Conservation (phyloP, 2,888 invertebrate genomes). For the Lottia gigantea region DNA sequence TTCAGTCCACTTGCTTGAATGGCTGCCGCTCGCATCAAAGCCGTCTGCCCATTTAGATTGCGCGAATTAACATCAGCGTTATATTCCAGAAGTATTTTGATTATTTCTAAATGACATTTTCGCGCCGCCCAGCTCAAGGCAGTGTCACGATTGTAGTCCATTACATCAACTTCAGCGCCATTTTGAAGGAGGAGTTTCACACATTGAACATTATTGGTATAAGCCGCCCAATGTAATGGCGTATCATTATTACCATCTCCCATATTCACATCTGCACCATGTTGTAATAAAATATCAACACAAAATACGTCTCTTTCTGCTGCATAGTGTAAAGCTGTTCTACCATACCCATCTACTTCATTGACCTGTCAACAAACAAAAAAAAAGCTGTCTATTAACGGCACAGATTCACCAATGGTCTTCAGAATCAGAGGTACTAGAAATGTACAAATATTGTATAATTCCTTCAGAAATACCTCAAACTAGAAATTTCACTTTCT, state of each 20-base stretch:
- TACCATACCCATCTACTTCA: slow-evolving; percentile 63
- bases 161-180: slow-evolving; percentile 58
- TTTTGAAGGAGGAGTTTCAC: slow-evolving; percentile 55
- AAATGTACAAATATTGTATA: too few relatives aligned
- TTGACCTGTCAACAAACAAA: slow-evolving; percentile 55
- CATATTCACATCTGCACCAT: slow-evolving; percentile 58
- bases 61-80: slow-evolving; percentile 55
- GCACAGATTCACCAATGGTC: too few relatives aligned
- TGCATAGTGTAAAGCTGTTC: slow-evolving; percentile 65
- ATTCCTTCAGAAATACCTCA: too few relatives aligned
- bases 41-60: slow-evolving; percentile 57
- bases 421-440: too few relatives aligned
- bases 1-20: slow-evolving; percentile 60
- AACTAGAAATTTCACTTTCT: too few relatives aligned
- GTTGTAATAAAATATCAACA: slow-evolving; percentile 54
- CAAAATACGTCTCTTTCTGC: slow-evolving; percentile 61
- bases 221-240: slow-evolving; percentile 67
- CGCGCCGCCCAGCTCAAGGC: slow-evolving; percentile 65
- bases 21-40: slow-evolving; percentile 51
- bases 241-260: slow-evolving; percentile 62
- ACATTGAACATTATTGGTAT: slow-evolving; percentile 60
- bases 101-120: slow-evolving; percentile 60
- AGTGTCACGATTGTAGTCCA: slow-evolving; percentile 63
- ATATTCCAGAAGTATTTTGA: slow-evolving; percentile 61
- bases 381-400: too few relatives aligned